phyloP scores from a whole-genome alignment of 2,797 vertebrate species.

The Orestias chungarensis region DNA sequence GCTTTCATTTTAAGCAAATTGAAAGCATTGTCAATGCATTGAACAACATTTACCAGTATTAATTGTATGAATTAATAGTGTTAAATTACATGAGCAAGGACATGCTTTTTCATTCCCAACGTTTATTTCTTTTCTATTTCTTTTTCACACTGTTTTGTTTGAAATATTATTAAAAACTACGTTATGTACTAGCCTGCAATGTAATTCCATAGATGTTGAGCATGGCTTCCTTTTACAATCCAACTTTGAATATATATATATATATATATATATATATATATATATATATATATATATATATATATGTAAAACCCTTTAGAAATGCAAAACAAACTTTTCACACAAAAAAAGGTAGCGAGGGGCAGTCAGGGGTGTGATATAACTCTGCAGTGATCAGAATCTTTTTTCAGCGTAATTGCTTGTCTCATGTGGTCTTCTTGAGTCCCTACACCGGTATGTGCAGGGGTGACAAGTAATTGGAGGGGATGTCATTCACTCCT shows the following conservation, averaged over 20 bases:
- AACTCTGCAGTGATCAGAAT: constrained; percentile 62
- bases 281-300: constrained; percentile 2
- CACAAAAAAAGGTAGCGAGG: constrained; percentile 24
- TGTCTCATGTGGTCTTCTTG: constrained; percentile 70
- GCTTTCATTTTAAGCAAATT: neutral
- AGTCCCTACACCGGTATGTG: constrained; percentile 56
- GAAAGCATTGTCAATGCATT: neutral
- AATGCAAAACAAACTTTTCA: constrained; percentile 30
- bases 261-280: constrained; percentile 6
- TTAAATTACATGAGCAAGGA: constrained; percentile 2
- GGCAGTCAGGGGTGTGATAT: constrained; percentile 24
- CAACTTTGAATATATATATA: constrained; percentile 35
- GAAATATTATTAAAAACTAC: constrained; percentile 24
- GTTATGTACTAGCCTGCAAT: constrained; percentile 29
- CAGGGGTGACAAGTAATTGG: constrained; percentile 78
- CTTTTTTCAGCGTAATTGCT: constrained; percentile 69
- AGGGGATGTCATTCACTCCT: constrained; percentile 71
- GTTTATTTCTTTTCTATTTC: neutral
- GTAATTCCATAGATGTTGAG: constrained; percentile 24
- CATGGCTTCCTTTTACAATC: constrained; percentile 36
- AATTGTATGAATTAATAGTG: neutral
- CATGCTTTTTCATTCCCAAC: constrained; percentile 1
- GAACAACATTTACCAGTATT: neutral
- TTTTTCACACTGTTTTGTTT: neutral
- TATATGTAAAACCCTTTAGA: constrained; percentile 6